Evolutionary conservation across 2,888 invertebrate species (phyloP).

Genomic region (Polydrusus tereticollis): DNA sequence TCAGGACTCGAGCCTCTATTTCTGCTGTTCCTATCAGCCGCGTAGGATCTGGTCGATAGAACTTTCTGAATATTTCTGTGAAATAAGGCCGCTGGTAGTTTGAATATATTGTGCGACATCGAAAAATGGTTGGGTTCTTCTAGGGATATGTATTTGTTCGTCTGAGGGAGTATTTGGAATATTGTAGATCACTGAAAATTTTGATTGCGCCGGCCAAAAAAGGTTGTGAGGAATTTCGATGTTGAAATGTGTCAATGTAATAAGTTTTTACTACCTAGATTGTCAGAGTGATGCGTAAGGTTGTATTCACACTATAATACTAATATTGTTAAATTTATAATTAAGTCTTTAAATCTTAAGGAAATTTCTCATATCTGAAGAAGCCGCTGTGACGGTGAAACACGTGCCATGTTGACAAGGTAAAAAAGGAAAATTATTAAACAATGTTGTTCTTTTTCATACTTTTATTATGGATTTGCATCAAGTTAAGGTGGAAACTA

Average conservation of each 20-base stretch:
- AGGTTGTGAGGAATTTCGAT: neutral
- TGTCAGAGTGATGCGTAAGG: too few relatives aligned
- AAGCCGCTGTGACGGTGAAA: too few relatives aligned
- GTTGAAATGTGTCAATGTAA: neutral
- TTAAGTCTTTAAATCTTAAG: too few relatives aligned
- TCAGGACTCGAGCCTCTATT: neutral
- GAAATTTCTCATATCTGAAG: too few relatives aligned
- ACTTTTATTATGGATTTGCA: too few relatives aligned
- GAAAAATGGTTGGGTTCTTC: neutral
- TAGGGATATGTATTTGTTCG: neutral
- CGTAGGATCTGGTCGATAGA: slow-evolving; percentile 15
- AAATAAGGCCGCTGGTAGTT: slow-evolving; percentile 1
- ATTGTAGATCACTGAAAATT: neutral
- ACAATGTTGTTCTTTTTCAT: too few relatives aligned
- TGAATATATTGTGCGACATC: slow-evolving; percentile 15
- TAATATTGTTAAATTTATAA: too few relatives aligned
- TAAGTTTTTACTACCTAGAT: neutral
- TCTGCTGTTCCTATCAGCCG: neutral
- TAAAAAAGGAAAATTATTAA: too few relatives aligned
- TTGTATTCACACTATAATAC: too few relatives aligned
- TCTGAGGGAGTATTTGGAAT: neutral
- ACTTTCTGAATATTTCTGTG: slow-evolving; percentile 25
- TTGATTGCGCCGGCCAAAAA: neutral
- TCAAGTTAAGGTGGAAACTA: too few relatives aligned
- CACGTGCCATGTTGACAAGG: too few relatives aligned